These are phyloP conservation scores for Aradus depressus DNA, from an alignment of 2,888 invertebrate species.

Conservation along the genomic window DNA sequence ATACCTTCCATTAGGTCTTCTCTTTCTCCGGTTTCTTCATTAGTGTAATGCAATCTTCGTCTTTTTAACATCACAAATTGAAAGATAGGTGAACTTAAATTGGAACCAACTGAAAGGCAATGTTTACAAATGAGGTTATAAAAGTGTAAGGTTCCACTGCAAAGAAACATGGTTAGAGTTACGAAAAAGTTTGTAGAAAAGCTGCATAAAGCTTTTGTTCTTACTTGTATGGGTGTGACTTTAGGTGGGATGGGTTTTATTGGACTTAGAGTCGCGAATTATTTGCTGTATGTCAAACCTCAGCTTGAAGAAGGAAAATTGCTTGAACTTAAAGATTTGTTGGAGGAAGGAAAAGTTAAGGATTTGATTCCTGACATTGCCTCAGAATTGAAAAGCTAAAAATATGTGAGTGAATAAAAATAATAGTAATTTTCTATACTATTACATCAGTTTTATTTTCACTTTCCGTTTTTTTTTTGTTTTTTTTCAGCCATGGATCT, in stretches of 20 bases:
- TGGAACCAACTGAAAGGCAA: no score
- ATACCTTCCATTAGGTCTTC: no score
- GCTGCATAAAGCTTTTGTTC: constrained; percentile 13
- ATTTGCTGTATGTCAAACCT: constrained; percentile 6
- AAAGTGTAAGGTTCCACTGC: constrained; percentile 1
- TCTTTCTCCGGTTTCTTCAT: no score
- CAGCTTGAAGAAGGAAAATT: neutral
- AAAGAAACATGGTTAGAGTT: constrained; percentile 11
- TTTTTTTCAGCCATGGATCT: no score
- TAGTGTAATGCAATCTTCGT: no score
- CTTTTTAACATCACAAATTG: no score
- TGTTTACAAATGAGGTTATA: neutral
- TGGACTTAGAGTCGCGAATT: constrained; percentile 2
- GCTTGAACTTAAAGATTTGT: neutral
- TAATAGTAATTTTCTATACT: neutral
- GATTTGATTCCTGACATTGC: constrained; percentile 13
- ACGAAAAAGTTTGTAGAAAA: constrained; percentile 12
- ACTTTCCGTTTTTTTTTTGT: no score
- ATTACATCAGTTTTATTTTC: neutral
- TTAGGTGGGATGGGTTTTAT: constrained; percentile 7
- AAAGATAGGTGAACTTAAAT: no score
- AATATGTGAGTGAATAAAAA: neutral
- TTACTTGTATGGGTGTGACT: constrained; percentile 10
- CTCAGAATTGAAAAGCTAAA: constrained; percentile 1
- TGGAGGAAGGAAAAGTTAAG: constrained; percentile 10